Evolutionary conservation across 2,888 invertebrate genomes (phyloP), one percentile per base, ranked within the genome.

Genomic region (Idaea dimidiata): DNA sequence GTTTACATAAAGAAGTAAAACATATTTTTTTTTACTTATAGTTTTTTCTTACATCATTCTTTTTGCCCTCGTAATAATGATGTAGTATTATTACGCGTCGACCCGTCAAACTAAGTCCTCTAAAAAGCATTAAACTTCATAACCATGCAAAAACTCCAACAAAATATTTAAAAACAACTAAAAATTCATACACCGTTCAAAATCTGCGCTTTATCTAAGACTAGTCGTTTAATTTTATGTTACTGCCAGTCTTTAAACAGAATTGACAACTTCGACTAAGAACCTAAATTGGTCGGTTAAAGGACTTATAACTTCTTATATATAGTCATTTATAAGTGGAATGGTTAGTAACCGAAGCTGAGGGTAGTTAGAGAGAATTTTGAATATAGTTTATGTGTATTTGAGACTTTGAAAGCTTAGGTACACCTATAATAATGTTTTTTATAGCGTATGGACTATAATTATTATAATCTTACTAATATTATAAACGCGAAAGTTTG

Each of bases 151-250:
- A 33, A 33, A 33, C 68, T 71, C 60, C 62, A 59, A 43, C 62
- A 59, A 43, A 43, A 43, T 43, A 43, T 43, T 43, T 10, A 3
- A 43, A 43, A 43, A 43, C 43, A 43, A 43, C 43, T 43, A 43
- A 43, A 63, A 70, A 67, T 68, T 63, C 62, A 59, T 61, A 71
- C 65, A 71, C 70, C 81, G 43, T 43, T 43, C 43, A 43, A 8
- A 43, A 79, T 81, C 81, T 81, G 73, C 76, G 68, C 75, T 72
- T 68, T 70, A 71, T 74, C 69, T 77, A 76, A 78, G 72, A 75
- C 72, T 61, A 24, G 66, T 74, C 89, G 74, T 91, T 79, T 83
- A 79, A 80, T 91, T 91, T 91, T 88, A 91, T 86, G 89, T 83
- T 80, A 90, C 77, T 75, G 78, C 81, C 68, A 14, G 63, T 79